Percentiles rank a stretch among this genome's conserved stretches.
Evolutionary conservation across 2,888 invertebrate species (phyloP).

Genomic region (Aphidius colemani): DNA sequence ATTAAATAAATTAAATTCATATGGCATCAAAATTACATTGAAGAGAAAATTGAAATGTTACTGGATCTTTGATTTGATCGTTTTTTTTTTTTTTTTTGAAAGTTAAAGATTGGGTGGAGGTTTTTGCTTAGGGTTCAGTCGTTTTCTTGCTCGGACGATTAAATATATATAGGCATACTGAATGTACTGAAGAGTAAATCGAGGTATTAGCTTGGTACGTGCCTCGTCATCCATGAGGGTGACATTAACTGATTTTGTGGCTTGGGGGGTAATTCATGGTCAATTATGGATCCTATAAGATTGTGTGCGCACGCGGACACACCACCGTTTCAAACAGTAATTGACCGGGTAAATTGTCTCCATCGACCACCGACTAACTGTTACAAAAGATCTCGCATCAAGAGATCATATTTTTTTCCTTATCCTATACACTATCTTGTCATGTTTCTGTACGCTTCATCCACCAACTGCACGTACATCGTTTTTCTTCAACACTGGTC

Average conservation of each 20-base stretch:
- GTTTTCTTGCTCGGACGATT: constrained; percentile 28
- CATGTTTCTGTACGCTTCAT: not conserved
- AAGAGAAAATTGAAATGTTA: not conserved
- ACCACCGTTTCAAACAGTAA: constrained; percentile 40
- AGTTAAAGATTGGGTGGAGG: too few relatives aligned
- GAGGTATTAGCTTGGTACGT: constrained; percentile 37
- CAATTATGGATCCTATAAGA: constrained; percentile 44
- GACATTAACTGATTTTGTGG: constrained; percentile 49
- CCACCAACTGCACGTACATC: constrained; percentile 25
- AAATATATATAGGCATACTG: constrained; percentile 29
- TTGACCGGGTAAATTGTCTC: constrained; percentile 41
- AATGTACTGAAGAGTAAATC: constrained; percentile 31
- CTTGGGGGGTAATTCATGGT: constrained; percentile 44
- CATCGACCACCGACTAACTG: constrained; percentile 45
- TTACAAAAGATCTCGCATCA: constrained; percentile 41
- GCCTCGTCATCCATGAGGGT: constrained; percentile 41
- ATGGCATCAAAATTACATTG: not conserved
- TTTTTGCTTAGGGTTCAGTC: not conserved
- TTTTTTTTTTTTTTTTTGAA: constrained; percentile 11
- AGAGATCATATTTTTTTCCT: constrained; percentile 11
- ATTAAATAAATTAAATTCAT: not conserved
- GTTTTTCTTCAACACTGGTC: constrained; percentile 6
- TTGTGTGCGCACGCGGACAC: constrained; percentile 35
- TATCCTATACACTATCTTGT: not conserved
- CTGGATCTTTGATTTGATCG: not conserved